A percentile compares a stretch with the other conserved stretches of the same genome.
phyloP scores from a whole-genome alignment of 2,888 invertebrate species.

The Dynastes grantii region DNA sequence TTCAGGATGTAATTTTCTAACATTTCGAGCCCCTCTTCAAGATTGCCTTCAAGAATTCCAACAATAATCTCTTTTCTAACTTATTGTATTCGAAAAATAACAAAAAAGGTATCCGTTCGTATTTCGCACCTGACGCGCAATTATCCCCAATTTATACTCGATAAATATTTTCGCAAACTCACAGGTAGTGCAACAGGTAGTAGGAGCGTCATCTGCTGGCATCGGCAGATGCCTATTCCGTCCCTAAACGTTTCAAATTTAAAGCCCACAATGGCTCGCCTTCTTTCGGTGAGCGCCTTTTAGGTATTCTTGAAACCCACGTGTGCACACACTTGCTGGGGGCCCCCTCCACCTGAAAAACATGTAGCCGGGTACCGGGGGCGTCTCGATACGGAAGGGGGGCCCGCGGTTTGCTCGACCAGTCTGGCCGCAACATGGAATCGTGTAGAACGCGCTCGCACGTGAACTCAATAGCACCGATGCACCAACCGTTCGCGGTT shows the following conservation, averaged over 20 bases:
- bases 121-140: conserved; percentile 37
- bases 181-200: conserved; percentile 40
- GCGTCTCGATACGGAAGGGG: conserved; percentile 65
- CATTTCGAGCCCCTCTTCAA: too few species aligned
- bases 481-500: conserved; percentile 54
- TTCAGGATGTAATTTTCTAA: too few species aligned
- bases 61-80: neutral
- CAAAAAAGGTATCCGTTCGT: conserved; percentile 11
- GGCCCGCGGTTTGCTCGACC: conserved; percentile 69
- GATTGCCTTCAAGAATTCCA: neutral
- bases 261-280: conserved; percentile 23
- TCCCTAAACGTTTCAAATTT: conserved; percentile 14
- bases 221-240: neutral
- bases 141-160: conserved; percentile 36
- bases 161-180: conserved; percentile 36
- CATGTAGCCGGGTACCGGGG: conserved; percentile 18
- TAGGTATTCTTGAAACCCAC: conserved; percentile 22
- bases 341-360: conserved; percentile 45
- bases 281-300: conserved; percentile 2
- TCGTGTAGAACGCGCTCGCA: conserved; percentile 59
- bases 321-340: conserved; percentile 14
- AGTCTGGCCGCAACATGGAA: conserved; percentile 71
- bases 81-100: neutral
- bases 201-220: conserved; percentile 3
- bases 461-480: conserved; percentile 39